Evolutionary conservation across 2,888 invertebrate species (phyloP).

Genomic region (Orthosia incerta): DNA sequence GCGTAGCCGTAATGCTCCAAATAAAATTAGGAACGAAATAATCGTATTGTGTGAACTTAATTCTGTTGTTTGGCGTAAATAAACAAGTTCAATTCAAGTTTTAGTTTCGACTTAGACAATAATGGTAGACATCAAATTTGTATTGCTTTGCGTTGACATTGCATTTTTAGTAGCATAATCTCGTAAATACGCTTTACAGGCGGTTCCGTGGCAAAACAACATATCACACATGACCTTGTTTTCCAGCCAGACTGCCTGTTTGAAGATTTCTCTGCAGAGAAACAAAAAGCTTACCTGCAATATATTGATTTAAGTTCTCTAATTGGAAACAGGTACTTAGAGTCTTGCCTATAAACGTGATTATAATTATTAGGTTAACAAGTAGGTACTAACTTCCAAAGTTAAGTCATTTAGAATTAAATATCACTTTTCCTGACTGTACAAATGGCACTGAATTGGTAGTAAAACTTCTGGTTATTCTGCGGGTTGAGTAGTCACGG

Average conservation of each 20-base stretch:
- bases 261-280: not conserved
- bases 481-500: no score
- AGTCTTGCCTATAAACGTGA: no score
- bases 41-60: slow-evolving; percentile 12
- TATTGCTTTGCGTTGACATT: not conserved
- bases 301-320: not conserved
- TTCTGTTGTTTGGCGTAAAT: not conserved
- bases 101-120: not conserved
- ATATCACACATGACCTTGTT: not conserved
- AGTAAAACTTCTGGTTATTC: no score
- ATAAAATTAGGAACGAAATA: slow-evolving; percentile 19
- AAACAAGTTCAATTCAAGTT: not conserved
- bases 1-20: slow-evolving; percentile 36
- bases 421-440: no score
- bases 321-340: not conserved
- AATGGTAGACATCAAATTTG: not conserved
- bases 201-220: not conserved
- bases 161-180: not conserved
- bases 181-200: not conserved
- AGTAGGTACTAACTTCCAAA: no score
- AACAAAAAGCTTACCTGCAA: not conserved
- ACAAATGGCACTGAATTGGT: no score
- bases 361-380: no score
- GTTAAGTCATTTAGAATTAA: no score
- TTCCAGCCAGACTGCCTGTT: not conserved